Evolutionary conservation across 2,797 vertebrate species (phyloP).

Genomic region (Luscinia megarhynchos): DNA sequence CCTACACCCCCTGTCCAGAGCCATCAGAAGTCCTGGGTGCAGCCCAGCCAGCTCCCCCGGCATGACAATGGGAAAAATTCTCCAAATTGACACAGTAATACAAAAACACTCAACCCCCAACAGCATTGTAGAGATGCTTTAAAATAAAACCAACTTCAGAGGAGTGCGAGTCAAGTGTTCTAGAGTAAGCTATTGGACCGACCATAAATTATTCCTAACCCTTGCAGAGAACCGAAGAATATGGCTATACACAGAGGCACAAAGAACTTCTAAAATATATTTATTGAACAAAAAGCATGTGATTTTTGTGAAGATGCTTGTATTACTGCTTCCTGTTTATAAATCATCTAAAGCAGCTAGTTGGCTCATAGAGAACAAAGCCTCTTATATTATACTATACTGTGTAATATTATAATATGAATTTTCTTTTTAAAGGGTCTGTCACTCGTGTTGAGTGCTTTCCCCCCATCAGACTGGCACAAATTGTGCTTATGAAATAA

Average conservation of each 20-base stretch:
- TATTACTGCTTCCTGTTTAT: not conserved
- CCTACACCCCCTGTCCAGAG: no score
- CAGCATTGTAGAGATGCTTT: not conserved
- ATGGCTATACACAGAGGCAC: not conserved
- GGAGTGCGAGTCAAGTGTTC: not conserved
- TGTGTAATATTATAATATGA: not conserved
- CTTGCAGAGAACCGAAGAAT: not conserved
- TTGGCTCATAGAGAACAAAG: not conserved
- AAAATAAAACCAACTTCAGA: not conserved
- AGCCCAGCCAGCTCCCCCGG: no score
- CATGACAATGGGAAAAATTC: no score
- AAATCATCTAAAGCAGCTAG: not conserved
- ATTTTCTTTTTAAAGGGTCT: not conserved
- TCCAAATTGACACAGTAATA: no score
- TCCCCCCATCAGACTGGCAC: not conserved
- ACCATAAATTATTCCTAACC: rapidly evolving
- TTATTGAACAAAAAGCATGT: not conserved
- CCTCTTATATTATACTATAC: not conserved
- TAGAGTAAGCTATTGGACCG: not conserved
- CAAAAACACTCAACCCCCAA: no score
- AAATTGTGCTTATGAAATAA: not conserved
- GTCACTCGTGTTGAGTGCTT: not conserved
- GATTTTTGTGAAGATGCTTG: not conserved
- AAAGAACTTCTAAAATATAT: not conserved
- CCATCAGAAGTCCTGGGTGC: no score